Base-by-base conservation (phyloP, 2,797 vertebrate genomes). In the Remorina albescens region DNA sequence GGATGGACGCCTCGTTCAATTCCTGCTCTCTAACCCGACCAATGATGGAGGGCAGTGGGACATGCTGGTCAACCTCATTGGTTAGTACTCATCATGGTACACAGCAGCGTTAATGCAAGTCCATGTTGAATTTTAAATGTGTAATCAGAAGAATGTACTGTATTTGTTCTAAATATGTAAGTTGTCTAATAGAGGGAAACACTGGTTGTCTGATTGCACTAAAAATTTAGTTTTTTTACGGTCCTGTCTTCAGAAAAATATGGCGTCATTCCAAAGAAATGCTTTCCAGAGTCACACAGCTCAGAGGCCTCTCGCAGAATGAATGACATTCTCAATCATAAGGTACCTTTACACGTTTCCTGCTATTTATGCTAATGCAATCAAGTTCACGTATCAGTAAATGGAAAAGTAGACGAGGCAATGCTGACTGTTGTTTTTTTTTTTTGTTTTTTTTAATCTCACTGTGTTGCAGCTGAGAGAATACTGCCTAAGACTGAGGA, bases 11-110 rank as follows among this genome's bases (percentile, higher is more conserved):
- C 93, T 99, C 76, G 87, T 97, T 41, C 98, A 99, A 72, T 99
- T 96, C 88, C 92, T 99, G 81, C 96, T 99, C 37, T 92, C 92
- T 56, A 99, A 99, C 87, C 98, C 98, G 58, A 95, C 95, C 0
- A 99, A 97, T 47, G 98, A 99, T 37, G 98, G 98, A 59, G 98
- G 98, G 49, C 98, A 99, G 74, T 99, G 98, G 98, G 97, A 98
- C 84, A 99, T 99, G 98, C 83, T 99, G 88, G 98, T 99, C 76
- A 99, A 99, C 83, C 95, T 99, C 68, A 95, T 99, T 68, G 97
- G 98, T 99, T 85, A 93, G 96, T 87, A 73, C 47, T 42, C 57
- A 12, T 50, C 3, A 44, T 54, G 21, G 21, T 32, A 2, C 18
- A 23, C 6, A 7, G 18, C 21, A 9, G 9, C n/a, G 32, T 36